Evolutionary conservation across 2,797 vertebrate species (phyloP).

Genomic region (Acanthis flammea): DNA sequence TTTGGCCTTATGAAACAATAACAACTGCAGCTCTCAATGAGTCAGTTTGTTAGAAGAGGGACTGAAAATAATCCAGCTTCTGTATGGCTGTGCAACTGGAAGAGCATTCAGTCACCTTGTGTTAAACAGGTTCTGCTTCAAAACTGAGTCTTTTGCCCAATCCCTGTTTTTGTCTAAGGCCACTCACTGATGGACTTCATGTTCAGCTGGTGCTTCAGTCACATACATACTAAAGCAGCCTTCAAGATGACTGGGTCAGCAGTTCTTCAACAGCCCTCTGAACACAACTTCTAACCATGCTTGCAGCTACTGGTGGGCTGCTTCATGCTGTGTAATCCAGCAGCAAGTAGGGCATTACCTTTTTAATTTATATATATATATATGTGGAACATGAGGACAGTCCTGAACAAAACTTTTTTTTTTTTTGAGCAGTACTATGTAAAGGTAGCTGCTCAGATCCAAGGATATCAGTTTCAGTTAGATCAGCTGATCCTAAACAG

Average conservation of each 20-base stretch:
- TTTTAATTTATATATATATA: no score
- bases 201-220: not conserved
- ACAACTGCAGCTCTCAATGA: not conserved
- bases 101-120: not conserved
- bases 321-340: not conserved
- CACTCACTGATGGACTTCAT: not conserved
- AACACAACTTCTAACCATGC: not conserved
- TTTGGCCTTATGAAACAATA: not conserved
- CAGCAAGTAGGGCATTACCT: not conserved
- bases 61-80: not conserved
- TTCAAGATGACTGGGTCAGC: not conserved
- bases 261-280: not conserved
- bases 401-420: not conserved
- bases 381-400: not conserved
- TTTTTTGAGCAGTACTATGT: not conserved
- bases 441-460: not conserved
- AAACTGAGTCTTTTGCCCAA: not conserved
- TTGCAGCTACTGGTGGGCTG: not conserved
- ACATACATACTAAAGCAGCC: not conserved
- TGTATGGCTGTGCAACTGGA: not conserved
- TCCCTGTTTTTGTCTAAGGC: not conserved
- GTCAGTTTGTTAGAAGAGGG: not conserved
- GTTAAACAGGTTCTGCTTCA: conserved; percentile 9
- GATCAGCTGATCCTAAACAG: not conserved
- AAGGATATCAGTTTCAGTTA: not conserved